These are phyloP conservation scores for Paramormyrops kingsleyae DNA, from an alignment of 2,113 vertebrate genomes.

Conservation along the genomic window DNA sequence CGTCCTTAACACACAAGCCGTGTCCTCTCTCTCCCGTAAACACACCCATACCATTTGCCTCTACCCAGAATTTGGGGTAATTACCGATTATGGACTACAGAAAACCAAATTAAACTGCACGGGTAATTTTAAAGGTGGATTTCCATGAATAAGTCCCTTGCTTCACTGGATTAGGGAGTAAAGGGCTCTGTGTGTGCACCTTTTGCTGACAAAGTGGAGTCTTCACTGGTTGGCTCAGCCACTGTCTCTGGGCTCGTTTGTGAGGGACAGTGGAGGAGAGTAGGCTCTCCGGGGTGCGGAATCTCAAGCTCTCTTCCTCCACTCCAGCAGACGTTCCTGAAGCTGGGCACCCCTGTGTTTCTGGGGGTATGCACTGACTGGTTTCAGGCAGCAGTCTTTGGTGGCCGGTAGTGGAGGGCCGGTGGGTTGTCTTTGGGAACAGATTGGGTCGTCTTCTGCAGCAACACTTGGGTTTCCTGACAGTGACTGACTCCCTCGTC, in stretches of 20 bases:
- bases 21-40: background rate
- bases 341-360: background rate
- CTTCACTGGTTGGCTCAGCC: background rate
- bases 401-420: background rate
- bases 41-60: background rate
- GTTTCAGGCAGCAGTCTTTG: background rate
- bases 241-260: background rate
- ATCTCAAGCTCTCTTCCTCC: background rate
- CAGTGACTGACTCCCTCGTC: conserved; percentile 12
- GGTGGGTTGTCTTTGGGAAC: background rate
- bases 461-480: background rate
- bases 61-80: background rate
- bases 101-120: background rate
- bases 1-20: background rate
- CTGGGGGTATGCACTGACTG: background rate
- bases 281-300: background rate
- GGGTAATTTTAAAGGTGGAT: background rate
- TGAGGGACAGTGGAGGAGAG: background rate
- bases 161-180: background rate
- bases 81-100: background rate
- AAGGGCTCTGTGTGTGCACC: background rate
- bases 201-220: background rate
- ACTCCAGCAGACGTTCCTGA: background rate
- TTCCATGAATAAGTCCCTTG: background rate
- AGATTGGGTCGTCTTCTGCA: background rate